These are phyloP conservation scores for Aleiodes alternator DNA, from an alignment of 2,888 invertebrate genomes.

Conservation along the genomic window DNA sequence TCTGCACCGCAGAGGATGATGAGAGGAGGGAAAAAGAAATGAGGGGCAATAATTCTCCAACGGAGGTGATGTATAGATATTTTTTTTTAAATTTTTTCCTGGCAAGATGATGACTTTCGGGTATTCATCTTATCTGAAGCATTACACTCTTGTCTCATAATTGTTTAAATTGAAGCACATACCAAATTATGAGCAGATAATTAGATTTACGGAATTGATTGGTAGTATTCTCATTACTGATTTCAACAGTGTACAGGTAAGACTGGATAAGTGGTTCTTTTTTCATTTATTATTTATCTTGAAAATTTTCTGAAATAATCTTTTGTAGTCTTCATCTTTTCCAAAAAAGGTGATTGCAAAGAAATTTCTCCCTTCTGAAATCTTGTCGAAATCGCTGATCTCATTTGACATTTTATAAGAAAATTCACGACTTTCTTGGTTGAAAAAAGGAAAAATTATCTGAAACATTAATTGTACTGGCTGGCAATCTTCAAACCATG, in stretches of 20 bases:
- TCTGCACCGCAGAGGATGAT: not conserved
- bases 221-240: not conserved
- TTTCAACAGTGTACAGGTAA: not conserved
- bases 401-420: too few relatives aligned
- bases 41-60: not conserved
- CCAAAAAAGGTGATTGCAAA: too few relatives aligned
- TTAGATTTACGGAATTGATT: not conserved
- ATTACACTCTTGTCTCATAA: not conserved
- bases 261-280: too few relatives aligned
- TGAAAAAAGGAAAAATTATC: not conserved
- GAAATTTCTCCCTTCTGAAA: too few relatives aligned
- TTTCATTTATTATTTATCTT: too few relatives aligned
- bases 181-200: conserved; percentile 1
- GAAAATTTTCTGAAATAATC: too few relatives aligned
- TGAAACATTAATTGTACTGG: conserved; percentile 13
- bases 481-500: conserved; percentile 8
- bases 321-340: too few relatives aligned
- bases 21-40: not conserved
- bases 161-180: conserved; percentile 10
- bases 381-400: too few relatives aligned
- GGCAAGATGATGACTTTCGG: not conserved
- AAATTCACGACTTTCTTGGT: not conserved
- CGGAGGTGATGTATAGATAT: not conserved
- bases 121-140: not conserved
- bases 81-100: not conserved